A percentile compares a stretch with the other conserved stretches of the same genome.
phyloP scores from a whole-genome alignment of 1,140 invertebrate species.

The Chionoecetes opilio region DNA sequence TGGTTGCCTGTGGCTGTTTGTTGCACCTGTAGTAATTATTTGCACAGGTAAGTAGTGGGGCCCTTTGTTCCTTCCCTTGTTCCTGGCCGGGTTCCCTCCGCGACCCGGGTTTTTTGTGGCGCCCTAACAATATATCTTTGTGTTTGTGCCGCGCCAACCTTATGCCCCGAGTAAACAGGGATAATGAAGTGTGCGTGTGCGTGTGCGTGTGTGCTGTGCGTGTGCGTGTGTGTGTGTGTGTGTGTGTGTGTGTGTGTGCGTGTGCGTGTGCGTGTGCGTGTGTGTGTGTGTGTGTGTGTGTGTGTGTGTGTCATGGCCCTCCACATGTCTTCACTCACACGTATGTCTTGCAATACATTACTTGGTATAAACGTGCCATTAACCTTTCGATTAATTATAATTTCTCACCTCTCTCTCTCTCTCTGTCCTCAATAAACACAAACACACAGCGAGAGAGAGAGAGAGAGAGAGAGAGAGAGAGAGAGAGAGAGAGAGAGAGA shows the following conservation, averaged over 20 bases:
- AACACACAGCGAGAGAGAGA: too few relatives aligned
- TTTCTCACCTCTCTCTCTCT: too few relatives aligned
- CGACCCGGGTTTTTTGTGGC: not conserved
- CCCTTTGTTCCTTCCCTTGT: too few relatives aligned
- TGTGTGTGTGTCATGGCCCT: not conserved
- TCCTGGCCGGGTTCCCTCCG: not conserved
- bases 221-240: conserved; percentile 6
- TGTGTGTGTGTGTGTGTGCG: not conserved
- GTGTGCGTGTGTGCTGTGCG: not conserved
- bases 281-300: conserved; percentile 12
- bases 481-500: too few relatives aligned
- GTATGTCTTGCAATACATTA: not conserved
- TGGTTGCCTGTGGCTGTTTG: too few relatives aligned
- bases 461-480: too few relatives aligned
- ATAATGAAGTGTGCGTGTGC: conserved; percentile 8
- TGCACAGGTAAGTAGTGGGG: too few relatives aligned
- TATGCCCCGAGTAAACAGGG: not conserved
- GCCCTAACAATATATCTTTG: not conserved
- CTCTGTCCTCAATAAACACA: too few relatives aligned
- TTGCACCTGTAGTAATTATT: too few relatives aligned
- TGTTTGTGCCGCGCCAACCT: not conserved
- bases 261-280: conserved; percentile 17
- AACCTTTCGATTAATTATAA: not conserved
- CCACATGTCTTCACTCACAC: not conserved
- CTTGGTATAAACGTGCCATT: not conserved